phyloP scores from a whole-genome alignment of 2,888 invertebrate genomes.

The Trilocha varians region DNA sequence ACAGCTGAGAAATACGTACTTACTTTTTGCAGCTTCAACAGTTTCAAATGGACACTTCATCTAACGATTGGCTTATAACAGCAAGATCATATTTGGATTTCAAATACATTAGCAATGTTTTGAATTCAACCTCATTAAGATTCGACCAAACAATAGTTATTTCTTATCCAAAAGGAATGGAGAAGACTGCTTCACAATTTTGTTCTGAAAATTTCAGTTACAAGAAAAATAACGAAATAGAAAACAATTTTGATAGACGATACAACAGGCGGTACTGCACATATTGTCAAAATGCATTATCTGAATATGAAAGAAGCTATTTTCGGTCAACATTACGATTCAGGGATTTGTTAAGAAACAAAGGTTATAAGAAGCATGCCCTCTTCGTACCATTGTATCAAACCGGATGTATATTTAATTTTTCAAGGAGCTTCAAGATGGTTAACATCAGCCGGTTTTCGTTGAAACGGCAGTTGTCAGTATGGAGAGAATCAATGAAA shows the following conservation, averaged over 20 bases:
- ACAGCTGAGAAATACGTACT: neutral
- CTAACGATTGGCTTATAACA: constrained; percentile 52
- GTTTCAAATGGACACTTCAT: constrained; percentile 40
- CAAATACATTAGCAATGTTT: constrained; percentile 33
- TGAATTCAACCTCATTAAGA: constrained; percentile 45
- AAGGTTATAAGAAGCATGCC: constrained; percentile 29
- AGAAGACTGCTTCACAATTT: constrained; percentile 15
- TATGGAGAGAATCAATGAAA: constrained; percentile 9
- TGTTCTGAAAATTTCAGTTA: constrained; percentile 46
- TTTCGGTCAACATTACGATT: constrained; percentile 42
- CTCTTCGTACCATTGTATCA: constrained; percentile 29
- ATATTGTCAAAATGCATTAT: constrained; percentile 13
- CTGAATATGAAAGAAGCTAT: constrained; percentile 38
- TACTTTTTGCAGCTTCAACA: constrained; percentile 37
- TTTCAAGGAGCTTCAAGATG: constrained; percentile 40
- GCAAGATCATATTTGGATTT: constrained; percentile 38
- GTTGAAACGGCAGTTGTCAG: neutral
- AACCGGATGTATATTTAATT: constrained; percentile 41
- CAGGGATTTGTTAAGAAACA: constrained; percentile 35
- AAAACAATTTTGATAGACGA: neutral
- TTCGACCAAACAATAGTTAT: constrained; percentile 55
- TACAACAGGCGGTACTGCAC: neutral
- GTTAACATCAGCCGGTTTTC: constrained; percentile 29
- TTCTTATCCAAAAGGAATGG: constrained; percentile 24
- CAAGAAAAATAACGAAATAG: constrained; percentile 12